These are phyloP conservation scores for Drosophila jambulina DNA, from an alignment of 1,140 invertebrate genomes.

Conservation along the genomic window DNA sequence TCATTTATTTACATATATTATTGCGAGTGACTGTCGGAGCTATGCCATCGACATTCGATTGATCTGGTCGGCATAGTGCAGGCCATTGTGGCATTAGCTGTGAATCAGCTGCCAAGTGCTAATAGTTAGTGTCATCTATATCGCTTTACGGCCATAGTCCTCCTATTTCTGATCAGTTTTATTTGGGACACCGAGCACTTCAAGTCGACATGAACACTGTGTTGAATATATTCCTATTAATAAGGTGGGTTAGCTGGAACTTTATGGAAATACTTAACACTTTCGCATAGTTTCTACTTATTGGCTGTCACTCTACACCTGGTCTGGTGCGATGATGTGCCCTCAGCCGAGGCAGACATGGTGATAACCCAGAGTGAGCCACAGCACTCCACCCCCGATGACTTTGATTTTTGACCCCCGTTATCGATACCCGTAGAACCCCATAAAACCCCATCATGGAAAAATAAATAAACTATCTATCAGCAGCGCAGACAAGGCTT, in stretches of 20 bases:
- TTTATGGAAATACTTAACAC: neutral
- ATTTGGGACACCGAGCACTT: neutral
- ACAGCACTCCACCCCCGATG: conserved; percentile 42
- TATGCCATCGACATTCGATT: conserved; percentile 6
- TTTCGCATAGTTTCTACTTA: conserved; percentile 27
- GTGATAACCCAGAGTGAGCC: conserved; percentile 66
- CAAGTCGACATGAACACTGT: conserved; percentile 44
- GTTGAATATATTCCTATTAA: conserved; percentile 28
- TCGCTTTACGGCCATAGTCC: neutral
- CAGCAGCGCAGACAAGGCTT: conserved; percentile 2
- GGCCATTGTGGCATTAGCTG: conserved; percentile 12
- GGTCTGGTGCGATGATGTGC: conserved; percentile 42
- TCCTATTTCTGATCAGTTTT: conserved; percentile 24
- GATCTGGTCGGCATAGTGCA: conserved; percentile 16
- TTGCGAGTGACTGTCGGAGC: conserved; percentile 23
- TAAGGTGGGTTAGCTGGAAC: conserved; percentile 34
- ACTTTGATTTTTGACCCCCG: conserved; percentile 38
- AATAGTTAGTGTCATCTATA: conserved; percentile 24
- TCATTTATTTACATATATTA: neutral
- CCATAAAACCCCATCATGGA: neutral
- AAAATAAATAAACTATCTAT: conserved; percentile 17
- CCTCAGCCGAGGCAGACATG: conserved; percentile 43
- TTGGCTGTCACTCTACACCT: conserved; percentile 28
- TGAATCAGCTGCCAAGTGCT: conserved; percentile 35
- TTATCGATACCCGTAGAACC: neutral